Percentiles rank a stretch among this genome's conserved stretches.
These are phyloP conservation scores for Lota lota DNA, from an alignment of 2,113 vertebrate species.

Conservation along the genomic window DNA sequence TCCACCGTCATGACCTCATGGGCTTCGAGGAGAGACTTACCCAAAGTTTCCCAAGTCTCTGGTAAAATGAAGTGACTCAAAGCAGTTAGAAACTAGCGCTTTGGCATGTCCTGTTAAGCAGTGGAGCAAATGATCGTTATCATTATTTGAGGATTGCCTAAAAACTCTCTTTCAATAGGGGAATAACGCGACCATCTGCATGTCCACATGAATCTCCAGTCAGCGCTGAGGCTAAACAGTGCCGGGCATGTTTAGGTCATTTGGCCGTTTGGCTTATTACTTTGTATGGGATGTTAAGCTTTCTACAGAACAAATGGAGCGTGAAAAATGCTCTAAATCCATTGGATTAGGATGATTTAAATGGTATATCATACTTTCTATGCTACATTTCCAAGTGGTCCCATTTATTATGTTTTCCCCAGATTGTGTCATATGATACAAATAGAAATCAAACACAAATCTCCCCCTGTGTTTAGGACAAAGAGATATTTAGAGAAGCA, in stretches of 20 bases:
- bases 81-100: conserved; percentile 47
- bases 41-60: conserved; percentile 23
- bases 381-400: background rate
- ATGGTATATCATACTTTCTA: background rate
- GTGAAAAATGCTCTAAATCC: conserved; percentile 21
- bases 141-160: conserved; percentile 49
- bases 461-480: conserved; percentile 4
- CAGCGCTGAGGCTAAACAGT: conserved; percentile 28
- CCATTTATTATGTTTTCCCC: background rate
- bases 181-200: conserved; percentile 47
- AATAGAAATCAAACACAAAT: background rate
- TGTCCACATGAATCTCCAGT: conserved; percentile 48
- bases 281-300: conserved; percentile 25
- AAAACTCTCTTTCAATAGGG: conserved; percentile 40
- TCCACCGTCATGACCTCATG: conserved; percentile 33
- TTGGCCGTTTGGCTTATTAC: conserved; percentile 39
- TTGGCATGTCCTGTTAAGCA: conserved; percentile 47
- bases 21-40: conserved; percentile 44
- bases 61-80: conserved; percentile 35
- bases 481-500: conserved; percentile 27
- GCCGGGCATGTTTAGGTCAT: conserved; percentile 39
- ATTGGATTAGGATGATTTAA: conserved; percentile 21
- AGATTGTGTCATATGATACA: background rate
- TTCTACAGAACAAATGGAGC: conserved; percentile 35
- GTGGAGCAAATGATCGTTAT: conserved; percentile 49